Evolutionary conservation across 2,888 invertebrate species (phyloP).

Genomic region (Orthosia incerta): DNA sequence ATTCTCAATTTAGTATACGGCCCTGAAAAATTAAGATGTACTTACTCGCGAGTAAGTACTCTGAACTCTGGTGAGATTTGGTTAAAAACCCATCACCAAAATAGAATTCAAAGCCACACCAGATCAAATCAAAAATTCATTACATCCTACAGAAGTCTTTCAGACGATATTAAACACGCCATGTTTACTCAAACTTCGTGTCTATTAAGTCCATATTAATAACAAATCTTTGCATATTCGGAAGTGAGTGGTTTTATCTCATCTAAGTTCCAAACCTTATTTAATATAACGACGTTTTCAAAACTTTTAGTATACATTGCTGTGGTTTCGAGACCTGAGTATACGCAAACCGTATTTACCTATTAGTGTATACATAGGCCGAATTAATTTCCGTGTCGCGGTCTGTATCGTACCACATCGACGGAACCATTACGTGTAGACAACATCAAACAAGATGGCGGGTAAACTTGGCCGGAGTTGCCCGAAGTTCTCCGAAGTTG

Average conservation of each 20-base stretch:
- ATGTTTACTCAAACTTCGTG: constrained; percentile 38
- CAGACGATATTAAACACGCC: constrained; percentile 32
- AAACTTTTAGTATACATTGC: constrained; percentile 51
- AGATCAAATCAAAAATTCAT: constrained; percentile 35
- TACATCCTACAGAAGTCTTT: constrained; percentile 36
- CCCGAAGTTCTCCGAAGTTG: constrained; percentile 54
- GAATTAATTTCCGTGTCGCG: constrained; percentile 76
- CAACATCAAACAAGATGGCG: constrained; percentile 71
- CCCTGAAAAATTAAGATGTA: too few relatives aligned
- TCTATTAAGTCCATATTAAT: constrained; percentile 50
- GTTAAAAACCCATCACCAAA: not conserved
- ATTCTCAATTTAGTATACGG: not conserved
- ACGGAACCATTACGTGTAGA: constrained; percentile 73
- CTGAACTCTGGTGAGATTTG: not conserved
- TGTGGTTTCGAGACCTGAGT: constrained; percentile 16
- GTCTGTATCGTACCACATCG: constrained; percentile 68
- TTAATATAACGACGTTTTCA: constrained; percentile 49
- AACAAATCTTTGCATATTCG: constrained; percentile 39
- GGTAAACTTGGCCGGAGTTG: constrained; percentile 58
- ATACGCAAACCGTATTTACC: constrained; percentile 34
- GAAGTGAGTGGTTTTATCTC: constrained; percentile 51
- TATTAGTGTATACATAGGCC: constrained; percentile 58
- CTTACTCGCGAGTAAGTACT: not conserved
- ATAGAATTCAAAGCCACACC: constrained; percentile 2
- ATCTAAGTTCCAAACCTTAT: constrained; percentile 45